Evolutionary conservation across 2,113 vertebrate genomes (phyloP), one percentile per base, ranked within the genome.

Genomic region (Eublepharis macularius): DNA sequence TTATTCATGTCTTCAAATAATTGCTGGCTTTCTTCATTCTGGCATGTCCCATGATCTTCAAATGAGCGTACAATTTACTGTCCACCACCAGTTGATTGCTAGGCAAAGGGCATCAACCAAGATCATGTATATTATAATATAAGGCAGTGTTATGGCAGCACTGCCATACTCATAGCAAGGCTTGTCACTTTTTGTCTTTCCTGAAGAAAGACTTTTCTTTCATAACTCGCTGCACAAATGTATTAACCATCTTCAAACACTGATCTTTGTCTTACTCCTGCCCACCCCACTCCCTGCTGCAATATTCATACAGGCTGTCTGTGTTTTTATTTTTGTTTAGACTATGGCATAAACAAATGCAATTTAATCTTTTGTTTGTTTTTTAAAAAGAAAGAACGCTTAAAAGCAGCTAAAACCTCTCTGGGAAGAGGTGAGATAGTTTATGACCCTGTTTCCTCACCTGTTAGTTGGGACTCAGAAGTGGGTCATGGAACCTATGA

Each of bases 1-100:
- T 65, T 36, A 32, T 32, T 19, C 11, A 86, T 82, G 79, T 76
- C 73, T 86, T 66, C 51, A 49, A 47, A 41, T 78, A 43, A 86
- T 17, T 63, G 36, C 29, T 32, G 39, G 77, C 34, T 60, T 60
- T 60, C 29, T 65, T 2, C 47, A 51, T 51, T 34, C 45, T 49
- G 32, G 10, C 47, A 76, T 51, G 16, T 8, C 39, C 26, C 77
- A 80, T 2, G 11, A 7, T 24, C 32, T 32, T 43, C 60, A 17
- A 63, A 79, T 45, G 17, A 65, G 24, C 43, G 7, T 24, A 63
- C 26, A 24, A 29, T 43, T 57, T 79, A 45, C 19, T 32, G 39
- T 65, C 76, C 26, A 78, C 29, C 29, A 34, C 9, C 11, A 43
- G 19, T 26, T 43, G 70, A 73, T 26, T 73, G 39, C 70, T 73